Conservation (phyloP, 2,797 vertebrate species). For the Erpetoichthys calabaricus region DNA sequence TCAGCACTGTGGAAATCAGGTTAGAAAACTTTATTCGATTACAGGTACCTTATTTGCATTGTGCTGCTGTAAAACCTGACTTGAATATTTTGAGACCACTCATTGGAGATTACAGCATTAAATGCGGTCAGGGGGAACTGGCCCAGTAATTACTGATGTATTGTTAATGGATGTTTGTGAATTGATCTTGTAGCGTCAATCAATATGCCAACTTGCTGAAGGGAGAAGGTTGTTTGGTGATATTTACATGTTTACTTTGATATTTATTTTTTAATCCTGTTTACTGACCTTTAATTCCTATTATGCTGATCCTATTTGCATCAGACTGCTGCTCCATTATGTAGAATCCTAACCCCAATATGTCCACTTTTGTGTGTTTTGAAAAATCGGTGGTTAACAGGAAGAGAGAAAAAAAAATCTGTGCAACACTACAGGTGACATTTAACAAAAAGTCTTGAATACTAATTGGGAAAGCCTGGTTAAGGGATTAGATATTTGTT, state of each 20-base stretch:
- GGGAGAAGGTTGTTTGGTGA: constrained; percentile 17
- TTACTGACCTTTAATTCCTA: constrained; percentile 18
- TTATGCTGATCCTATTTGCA: constrained; percentile 32
- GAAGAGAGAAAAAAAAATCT: background rate
- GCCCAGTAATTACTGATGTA: constrained; percentile 26
- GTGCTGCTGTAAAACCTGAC: constrained; percentile 30
- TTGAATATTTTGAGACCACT: constrained; percentile 25
- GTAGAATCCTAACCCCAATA: constrained; percentile 2
- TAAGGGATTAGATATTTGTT: constrained; percentile 39
- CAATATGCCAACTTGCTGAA: constrained; percentile 27
- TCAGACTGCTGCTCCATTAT: constrained; percentile 7
- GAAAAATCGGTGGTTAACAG: constrained; percentile 6
- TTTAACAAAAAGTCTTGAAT: constrained; percentile 40
- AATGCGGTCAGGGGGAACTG: constrained; percentile 25
- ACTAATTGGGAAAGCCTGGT: constrained; percentile 25
- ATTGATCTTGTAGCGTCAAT: constrained; percentile 38
- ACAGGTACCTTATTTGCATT: constrained; percentile 38
- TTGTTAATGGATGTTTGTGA: constrained; percentile 30
- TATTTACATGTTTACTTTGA: constrained; percentile 28
- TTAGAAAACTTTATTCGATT: constrained; percentile 45
- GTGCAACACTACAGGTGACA: constrained; percentile 35
- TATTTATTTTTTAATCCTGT: constrained; percentile 32
- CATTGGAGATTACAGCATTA: constrained; percentile 10
- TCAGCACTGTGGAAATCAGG: constrained; percentile 33
- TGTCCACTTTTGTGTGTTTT: constrained; percentile 4